Conservation (phyloP, 2,888 invertebrate genomes). For the Heliconius ismenius region DNA sequence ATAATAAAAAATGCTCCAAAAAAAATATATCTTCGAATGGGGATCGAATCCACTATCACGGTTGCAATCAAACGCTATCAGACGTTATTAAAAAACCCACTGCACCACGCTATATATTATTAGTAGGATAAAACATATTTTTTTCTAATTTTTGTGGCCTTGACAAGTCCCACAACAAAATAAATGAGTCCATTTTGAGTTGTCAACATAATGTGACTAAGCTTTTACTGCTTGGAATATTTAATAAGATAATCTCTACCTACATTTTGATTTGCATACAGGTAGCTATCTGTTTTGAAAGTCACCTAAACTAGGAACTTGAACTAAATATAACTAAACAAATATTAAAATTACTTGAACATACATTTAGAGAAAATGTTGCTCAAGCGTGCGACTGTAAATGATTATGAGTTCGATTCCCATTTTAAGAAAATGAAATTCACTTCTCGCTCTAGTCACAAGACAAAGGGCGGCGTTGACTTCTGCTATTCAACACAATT, state of each 20-base stretch:
- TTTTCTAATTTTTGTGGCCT: neutral
- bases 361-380: neutral
- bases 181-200: conserved; percentile 28
- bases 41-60: too few relatives aligned
- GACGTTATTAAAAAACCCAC: too few relatives aligned
- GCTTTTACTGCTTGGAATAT: conserved; percentile 38
- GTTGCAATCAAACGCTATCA: too few relatives aligned
- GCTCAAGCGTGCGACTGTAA: too few relatives aligned
- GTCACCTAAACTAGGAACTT: conserved; percentile 4
- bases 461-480: too few relatives aligned
- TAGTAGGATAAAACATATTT: neutral
- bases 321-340: neutral
- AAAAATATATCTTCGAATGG: too few relatives aligned
- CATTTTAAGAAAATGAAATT: neutral
- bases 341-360: neutral
- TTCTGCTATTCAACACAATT: too few relatives aligned
- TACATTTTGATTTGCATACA: conserved; percentile 31
- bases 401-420: neutral
- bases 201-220: conserved; percentile 37
- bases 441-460: too few relatives aligned
- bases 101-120: too few relatives aligned
- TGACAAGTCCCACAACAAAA: conserved; percentile 12
- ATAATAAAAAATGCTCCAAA: too few relatives aligned
- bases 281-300: conserved; percentile 10
- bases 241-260: conserved; percentile 34